phyloP scores from a whole-genome alignment of 2,888 invertebrate genomes.

The Aromia moschata region DNA sequence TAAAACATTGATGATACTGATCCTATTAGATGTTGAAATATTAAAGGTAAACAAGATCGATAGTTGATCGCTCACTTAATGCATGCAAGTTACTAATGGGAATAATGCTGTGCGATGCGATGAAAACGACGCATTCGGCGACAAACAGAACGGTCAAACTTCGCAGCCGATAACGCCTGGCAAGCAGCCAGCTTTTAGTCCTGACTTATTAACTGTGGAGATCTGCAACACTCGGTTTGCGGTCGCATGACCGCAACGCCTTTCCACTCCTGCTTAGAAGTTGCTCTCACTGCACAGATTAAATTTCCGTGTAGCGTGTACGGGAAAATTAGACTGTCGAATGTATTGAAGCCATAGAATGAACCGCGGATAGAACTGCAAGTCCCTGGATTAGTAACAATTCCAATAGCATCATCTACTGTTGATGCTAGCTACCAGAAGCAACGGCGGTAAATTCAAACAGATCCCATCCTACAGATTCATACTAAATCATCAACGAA shows the following conservation, averaged over 20 bases:
- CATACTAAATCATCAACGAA: no score
- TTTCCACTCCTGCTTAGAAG: constrained; percentile 7
- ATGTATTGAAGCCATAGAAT: not conserved
- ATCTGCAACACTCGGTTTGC: constrained; percentile 29
- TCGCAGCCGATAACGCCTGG: constrained; percentile 28
- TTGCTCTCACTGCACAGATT: constrained; percentile 11
- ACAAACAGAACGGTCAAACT: constrained; percentile 18
- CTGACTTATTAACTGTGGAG: constrained; percentile 30
- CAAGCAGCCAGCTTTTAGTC: constrained; percentile 24
- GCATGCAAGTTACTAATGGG: constrained; percentile 8
- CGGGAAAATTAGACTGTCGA: constrained; percentile 5
- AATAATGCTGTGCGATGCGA: not conserved
- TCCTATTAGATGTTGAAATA: constrained; percentile 16
- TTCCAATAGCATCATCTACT: no score
- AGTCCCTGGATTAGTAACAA: no score
- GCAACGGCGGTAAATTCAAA: no score
- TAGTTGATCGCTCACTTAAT: not conserved
- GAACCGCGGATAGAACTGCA: no score
- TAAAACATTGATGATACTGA: no score
- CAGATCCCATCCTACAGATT: no score
- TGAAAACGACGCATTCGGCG: not conserved
- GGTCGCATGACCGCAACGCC: constrained; percentile 19
- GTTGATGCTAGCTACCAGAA: no score
- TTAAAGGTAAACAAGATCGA: constrained; percentile 14
- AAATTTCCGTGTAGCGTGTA: constrained; percentile 9